Conservation (phyloP, 92 coral and sea anemone genomes). For the Palythoa caribaeorum region DNA sequence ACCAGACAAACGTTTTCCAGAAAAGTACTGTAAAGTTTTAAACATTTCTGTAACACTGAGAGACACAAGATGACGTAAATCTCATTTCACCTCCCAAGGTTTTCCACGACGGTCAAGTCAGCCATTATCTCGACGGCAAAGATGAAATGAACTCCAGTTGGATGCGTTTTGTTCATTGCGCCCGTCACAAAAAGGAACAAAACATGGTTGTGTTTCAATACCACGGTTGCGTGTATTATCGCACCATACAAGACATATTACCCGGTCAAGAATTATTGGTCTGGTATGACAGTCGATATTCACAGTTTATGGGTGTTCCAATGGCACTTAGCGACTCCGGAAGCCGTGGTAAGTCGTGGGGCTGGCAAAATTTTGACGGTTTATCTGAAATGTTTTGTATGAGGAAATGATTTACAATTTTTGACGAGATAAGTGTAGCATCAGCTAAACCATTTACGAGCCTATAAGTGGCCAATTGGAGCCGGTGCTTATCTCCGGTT, state of each 20-base stretch:
- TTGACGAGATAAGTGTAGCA: too few relatives aligned
- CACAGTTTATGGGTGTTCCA: conserved; percentile 98
- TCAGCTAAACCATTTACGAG: too few relatives aligned
- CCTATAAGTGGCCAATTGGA: too few relatives aligned
- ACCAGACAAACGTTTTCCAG: too few relatives aligned
- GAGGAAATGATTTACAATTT: too few relatives aligned
- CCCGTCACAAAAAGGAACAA: conserved; percentile 97
- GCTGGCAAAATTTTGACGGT: background rate
- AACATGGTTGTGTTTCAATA: conserved; percentile 99
- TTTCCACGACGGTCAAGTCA: conserved; percentile 98
- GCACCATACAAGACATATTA: conserved; percentile 90
- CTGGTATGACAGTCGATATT: conserved; percentile 96
- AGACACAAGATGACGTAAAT: background rate
- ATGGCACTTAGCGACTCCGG: conserved; percentile 95
- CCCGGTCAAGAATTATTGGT: conserved; percentile 96
- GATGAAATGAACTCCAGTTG: conserved; percentile 98
- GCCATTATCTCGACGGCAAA: conserved; percentile 96
- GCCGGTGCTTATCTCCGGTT: too few relatives aligned
- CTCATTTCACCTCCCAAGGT: conserved; percentile 63
- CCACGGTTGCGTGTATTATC: conserved; percentile 97
- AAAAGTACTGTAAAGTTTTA: background rate
- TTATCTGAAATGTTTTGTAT: too few relatives aligned
- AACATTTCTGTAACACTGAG: background rate
- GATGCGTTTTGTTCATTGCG: conserved; percentile 99
- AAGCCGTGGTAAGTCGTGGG: conserved; percentile 76